Conservation (phyloP, 2,888 invertebrate genomes). For the Sepiola atlantica region DNA sequence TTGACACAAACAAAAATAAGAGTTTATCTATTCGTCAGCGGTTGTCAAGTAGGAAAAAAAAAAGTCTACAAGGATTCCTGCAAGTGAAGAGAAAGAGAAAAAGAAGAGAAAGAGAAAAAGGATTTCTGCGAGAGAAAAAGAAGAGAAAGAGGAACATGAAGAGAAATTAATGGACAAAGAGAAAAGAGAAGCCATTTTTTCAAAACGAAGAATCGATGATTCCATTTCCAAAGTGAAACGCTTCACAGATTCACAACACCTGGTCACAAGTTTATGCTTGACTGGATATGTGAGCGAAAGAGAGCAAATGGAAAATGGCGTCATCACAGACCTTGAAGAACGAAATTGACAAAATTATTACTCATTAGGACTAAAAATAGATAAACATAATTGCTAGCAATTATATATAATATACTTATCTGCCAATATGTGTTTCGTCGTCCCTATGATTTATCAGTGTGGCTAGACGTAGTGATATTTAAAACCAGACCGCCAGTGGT, state of each 20-base stretch:
- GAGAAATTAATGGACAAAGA: not conserved
- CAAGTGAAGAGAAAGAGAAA: too few species aligned
- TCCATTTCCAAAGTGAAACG: not conserved
- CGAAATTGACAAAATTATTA: not conserved
- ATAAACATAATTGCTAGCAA: not conserved
- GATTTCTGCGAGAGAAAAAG: too few species aligned
- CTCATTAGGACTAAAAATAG: not conserved
- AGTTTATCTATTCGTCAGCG: not conserved
- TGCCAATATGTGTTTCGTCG: too few species aligned
- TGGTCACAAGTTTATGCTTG: not conserved
- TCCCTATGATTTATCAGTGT: too few species aligned
- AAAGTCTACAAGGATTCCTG: not conserved
- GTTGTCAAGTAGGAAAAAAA: not conserved
- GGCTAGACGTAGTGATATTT: too few species aligned
- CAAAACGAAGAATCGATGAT: not conserved
- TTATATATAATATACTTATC: too few species aligned
- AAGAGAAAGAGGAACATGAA: not conserved
- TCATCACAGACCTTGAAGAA: not conserved
- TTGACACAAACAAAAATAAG: not conserved
- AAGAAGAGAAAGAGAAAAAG: too few species aligned
- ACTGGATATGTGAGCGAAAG: not conserved
- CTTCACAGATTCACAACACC: not conserved
- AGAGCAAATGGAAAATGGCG: not conserved
- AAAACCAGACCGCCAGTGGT: too few species aligned
- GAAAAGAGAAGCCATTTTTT: not conserved